Conservation (phyloP, 2,888 invertebrate species). For the Drosophila eohydei region DNA sequence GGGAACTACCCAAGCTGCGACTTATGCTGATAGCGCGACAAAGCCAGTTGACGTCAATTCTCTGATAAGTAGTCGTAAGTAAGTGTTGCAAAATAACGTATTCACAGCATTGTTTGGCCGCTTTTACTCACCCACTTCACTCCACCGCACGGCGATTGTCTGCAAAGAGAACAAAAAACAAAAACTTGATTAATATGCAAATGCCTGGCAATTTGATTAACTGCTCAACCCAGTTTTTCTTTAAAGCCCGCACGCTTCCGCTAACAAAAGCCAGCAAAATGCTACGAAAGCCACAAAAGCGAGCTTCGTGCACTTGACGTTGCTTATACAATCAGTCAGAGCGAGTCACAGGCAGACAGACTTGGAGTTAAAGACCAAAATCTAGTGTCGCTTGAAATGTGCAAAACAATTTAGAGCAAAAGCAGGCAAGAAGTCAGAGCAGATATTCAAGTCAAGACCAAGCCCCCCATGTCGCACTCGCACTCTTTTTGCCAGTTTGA, state of each 20-base stretch:
- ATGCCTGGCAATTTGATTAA: constrained; percentile 69
- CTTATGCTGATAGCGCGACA: constrained; percentile 36
- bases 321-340: constrained; percentile 21
- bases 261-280: constrained; percentile 47
- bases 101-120: constrained; percentile 49
- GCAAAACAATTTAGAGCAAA: constrained; percentile 23
- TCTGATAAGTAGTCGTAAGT: constrained; percentile 29
- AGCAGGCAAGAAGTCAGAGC: constrained; percentile 25
- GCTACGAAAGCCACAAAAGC: constrained; percentile 47
- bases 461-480: constrained; percentile 2
- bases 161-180: constrained; percentile 54
- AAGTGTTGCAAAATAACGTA: constrained; percentile 47
- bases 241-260: constrained; percentile 56
- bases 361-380: background rate
- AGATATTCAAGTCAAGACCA: constrained; percentile 34
- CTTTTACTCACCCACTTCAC: constrained; percentile 47
- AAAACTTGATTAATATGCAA: constrained; percentile 76
- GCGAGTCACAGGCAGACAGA: constrained; percentile 7
- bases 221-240: constrained; percentile 62
- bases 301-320: constrained; percentile 65
- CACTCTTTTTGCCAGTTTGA: constrained; percentile 1
- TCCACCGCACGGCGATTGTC: constrained; percentile 39
- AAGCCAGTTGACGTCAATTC: constrained; percentile 50
- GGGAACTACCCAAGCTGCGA: constrained; percentile 40
- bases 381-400: constrained; percentile 14